Evolutionary conservation across 2,113 vertebrate species (phyloP).

Genomic region (Percina caprodes): DNA sequence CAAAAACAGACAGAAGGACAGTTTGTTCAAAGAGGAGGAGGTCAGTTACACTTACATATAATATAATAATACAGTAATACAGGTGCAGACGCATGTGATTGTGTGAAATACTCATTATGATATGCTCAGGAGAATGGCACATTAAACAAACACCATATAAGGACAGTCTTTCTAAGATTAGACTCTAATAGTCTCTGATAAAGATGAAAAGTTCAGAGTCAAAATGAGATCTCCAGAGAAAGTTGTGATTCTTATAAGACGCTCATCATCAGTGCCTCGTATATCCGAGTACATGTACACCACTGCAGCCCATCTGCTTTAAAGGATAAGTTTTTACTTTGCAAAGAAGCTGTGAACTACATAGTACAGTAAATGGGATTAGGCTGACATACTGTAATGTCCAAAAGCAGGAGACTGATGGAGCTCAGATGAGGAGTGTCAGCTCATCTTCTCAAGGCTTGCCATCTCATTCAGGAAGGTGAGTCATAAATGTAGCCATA

Average conservation of each 20-base stretch:
- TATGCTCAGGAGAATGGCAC: neutral
- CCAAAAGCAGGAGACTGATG: neutral
- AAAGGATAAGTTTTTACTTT: neutral
- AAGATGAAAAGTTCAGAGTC: slow-evolving; percentile 33
- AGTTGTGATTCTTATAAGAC: slow-evolving; percentile 22
- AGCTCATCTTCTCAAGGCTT: neutral
- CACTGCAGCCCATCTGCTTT: neutral
- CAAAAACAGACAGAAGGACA: neutral
- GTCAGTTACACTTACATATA: neutral
- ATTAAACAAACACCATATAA: slow-evolving; percentile 29
- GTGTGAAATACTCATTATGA: slow-evolving; percentile 14
- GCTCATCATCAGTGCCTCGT: neutral
- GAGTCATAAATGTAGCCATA: neutral
- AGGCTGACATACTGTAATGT: neutral
- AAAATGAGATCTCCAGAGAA: slow-evolving; percentile 9
- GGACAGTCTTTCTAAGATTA: slow-evolving; percentile 25
- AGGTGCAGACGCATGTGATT: neutral
- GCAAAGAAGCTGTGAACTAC: neutral
- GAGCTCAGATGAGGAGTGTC: neutral
- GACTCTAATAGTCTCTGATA: slow-evolving; percentile 19
- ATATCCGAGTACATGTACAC: neutral
- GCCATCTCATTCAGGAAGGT: neutral
- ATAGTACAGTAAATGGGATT: slow-evolving; percentile 1
- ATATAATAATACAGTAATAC: no score
- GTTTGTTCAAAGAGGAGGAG: neutral